phyloP scores from a whole-genome alignment of 2,888 invertebrate species.

The Thera britannica region DNA sequence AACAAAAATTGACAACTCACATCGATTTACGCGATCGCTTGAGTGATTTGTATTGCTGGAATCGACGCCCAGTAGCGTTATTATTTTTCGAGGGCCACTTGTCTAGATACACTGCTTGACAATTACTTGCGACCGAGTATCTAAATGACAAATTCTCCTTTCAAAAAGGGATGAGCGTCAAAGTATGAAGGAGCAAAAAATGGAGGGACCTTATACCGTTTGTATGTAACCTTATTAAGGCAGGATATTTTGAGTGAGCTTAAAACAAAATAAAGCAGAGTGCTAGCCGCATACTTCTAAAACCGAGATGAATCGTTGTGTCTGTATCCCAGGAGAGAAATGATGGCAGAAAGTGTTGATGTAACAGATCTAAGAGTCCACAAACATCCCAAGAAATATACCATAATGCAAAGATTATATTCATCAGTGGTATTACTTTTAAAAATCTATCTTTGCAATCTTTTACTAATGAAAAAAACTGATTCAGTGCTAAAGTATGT shows the following conservation, averaged over 20 bases:
- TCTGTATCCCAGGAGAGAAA: slow-evolving; percentile 22
- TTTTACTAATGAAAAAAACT: background rate
- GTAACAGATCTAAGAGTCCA: slow-evolving; percentile 41
- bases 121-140: slow-evolving; percentile 12
- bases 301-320: slow-evolving; percentile 30
- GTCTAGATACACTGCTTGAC: slow-evolving; percentile 1
- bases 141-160: background rate
- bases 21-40: no score
- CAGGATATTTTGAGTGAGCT: slow-evolving; percentile 38
- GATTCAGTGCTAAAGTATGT: background rate
- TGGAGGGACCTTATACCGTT: slow-evolving; percentile 44
- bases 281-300: slow-evolving; percentile 35
- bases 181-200: slow-evolving; percentile 16
- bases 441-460: background rate
- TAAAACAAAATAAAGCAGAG: slow-evolving; percentile 58
- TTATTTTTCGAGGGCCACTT: slow-evolving; percentile 3
- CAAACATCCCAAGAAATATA: slow-evolving; percentile 52
- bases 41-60: no score
- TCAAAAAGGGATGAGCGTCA: background rate
- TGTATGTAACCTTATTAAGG: slow-evolving; percentile 44
- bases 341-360: slow-evolving; percentile 32
- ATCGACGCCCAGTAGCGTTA: no score
- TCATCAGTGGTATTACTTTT: slow-evolving; percentile 9
- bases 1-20: no score
- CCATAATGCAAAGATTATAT: slow-evolving; percentile 63